phyloP scores from a whole-genome alignment of 2,113 vertebrate species.

The Hippotragus niger region DNA sequence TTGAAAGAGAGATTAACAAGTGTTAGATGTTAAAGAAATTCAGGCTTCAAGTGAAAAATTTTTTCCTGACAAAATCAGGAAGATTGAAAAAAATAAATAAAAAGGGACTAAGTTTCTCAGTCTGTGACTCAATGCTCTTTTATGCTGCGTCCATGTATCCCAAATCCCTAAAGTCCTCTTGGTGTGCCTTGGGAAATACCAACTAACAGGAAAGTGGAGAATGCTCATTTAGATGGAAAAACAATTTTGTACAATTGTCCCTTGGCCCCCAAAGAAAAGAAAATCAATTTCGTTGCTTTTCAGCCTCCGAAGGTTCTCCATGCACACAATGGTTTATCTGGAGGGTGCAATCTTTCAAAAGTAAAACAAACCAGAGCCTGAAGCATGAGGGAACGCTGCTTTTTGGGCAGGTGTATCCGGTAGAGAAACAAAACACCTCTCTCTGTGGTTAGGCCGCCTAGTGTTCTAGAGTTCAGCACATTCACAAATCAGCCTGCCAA shows the following conservation, averaged over 20 bases:
- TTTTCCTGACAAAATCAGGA: conserved; percentile 9
- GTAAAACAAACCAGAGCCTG: not conserved
- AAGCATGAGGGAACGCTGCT: conserved; percentile 48
- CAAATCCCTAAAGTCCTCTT: not conserved
- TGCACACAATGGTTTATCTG: conserved; percentile 50
- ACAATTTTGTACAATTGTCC: not conserved
- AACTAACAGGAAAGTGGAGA: not conserved
- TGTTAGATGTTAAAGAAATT: not conserved
- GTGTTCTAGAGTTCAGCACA: conserved; percentile 16
- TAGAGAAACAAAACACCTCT: conserved; percentile 81
- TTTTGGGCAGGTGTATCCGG: conserved; percentile 92
- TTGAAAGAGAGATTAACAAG: not conserved
- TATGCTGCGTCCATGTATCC: accelerated
- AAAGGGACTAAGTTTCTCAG: not conserved
- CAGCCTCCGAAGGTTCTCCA: not conserved
- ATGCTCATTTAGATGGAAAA: not conserved
- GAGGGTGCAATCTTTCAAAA: conserved; percentile 56
- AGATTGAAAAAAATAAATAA: not conserved
- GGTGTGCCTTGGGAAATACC: not conserved
- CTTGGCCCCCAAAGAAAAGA: not conserved
- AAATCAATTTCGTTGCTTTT: not conserved
- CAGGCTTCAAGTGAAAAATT: not conserved
- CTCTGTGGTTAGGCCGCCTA: conserved; percentile 80
- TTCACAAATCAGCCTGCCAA: conserved; percentile 24
- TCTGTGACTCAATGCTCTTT: not conserved